Evolutionary conservation across 2,888 invertebrate genomes (phyloP).

Genomic region (Tenthredo livida): DNA sequence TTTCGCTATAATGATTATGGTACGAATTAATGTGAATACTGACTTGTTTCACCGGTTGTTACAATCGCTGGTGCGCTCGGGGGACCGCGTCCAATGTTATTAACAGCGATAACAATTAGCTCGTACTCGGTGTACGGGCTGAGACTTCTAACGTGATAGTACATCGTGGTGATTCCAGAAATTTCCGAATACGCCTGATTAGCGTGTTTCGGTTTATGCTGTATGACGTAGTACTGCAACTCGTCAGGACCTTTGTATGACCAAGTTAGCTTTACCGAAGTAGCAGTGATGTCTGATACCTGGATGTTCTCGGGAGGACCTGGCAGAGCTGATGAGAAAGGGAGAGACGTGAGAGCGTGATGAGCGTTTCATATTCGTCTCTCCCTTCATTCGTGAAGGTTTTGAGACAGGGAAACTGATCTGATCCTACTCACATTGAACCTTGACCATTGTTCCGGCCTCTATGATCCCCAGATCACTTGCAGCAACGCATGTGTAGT

Average conservation of each 20-base stretch:
- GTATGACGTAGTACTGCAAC: constrained; percentile 97
- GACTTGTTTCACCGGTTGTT: constrained; percentile 98
- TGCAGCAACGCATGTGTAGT: constrained; percentile 98
- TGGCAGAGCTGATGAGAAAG: constrained; percentile 87
- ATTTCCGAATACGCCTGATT: constrained; percentile 96
- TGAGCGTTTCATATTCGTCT: too few species aligned
- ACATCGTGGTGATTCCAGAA: constrained; percentile 95
- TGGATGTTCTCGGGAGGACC: constrained; percentile 93
- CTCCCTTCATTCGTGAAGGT: too few species aligned
- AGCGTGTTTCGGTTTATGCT: constrained; percentile 97
- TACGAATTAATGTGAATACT: constrained; percentile 70
- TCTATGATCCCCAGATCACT: constrained; percentile 97
- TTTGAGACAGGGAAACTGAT: constrained; percentile 74
- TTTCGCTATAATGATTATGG: too few species aligned
- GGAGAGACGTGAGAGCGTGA: constrained; percentile 78
- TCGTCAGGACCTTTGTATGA: constrained; percentile 93
- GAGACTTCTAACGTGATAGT: constrained; percentile 93
- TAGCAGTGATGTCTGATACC: constrained; percentile 96
- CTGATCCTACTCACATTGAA: constrained; percentile 89
- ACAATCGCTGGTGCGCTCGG: constrained; percentile 93
- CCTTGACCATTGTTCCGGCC: constrained; percentile 92
- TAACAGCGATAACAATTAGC: constrained; percentile 96
- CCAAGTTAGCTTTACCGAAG: constrained; percentile 96
- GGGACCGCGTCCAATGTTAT: constrained; percentile 95
- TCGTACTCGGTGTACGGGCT: constrained; percentile 98